Evolutionary conservation across 2,888 invertebrate species (phyloP).

Genomic region (Notodonta dromedarius): DNA sequence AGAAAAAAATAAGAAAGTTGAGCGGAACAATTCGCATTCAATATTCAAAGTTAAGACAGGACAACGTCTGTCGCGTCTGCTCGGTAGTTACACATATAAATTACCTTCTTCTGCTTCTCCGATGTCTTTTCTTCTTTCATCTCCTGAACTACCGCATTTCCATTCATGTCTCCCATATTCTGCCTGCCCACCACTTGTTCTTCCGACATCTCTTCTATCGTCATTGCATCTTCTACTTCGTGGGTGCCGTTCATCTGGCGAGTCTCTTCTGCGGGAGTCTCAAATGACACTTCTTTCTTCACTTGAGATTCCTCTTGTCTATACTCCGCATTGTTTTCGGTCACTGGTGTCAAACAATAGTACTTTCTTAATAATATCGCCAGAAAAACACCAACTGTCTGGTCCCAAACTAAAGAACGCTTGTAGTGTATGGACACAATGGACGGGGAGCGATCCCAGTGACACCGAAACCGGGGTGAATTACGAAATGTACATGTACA

Average conservation of each 20-base stretch:
- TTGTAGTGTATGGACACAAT: too few relatives aligned
- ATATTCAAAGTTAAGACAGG: too few relatives aligned
- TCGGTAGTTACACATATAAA: too few relatives aligned
- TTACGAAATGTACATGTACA: too few relatives aligned
- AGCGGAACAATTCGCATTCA: too few relatives aligned
- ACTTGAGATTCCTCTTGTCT: not conserved
- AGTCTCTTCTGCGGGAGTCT: not conserved
- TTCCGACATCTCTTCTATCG: constrained; percentile 24
- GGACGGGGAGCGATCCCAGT: too few relatives aligned
- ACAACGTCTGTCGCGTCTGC: too few relatives aligned
- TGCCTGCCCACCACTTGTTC: constrained; percentile 16
- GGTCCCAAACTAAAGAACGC: too few relatives aligned
- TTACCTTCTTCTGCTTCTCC: constrained; percentile 70
- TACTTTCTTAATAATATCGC: not conserved
- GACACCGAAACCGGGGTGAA: too few relatives aligned
- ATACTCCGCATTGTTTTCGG: constrained; percentile 2
- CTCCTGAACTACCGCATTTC: constrained; percentile 15
- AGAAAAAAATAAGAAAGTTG: too few relatives aligned
- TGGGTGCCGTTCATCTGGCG: not conserved
- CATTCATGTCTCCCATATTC: constrained; percentile 24
- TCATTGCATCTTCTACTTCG: not conserved
- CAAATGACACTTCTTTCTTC: not conserved
- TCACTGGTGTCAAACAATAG: constrained; percentile 7
- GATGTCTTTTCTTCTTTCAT: constrained; percentile 51
- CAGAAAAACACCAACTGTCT: too few relatives aligned